These are phyloP conservation scores for Tetraodon nigroviridis DNA, from an alignment of 2,113 vertebrate genomes.

Conservation along the genomic window DNA sequence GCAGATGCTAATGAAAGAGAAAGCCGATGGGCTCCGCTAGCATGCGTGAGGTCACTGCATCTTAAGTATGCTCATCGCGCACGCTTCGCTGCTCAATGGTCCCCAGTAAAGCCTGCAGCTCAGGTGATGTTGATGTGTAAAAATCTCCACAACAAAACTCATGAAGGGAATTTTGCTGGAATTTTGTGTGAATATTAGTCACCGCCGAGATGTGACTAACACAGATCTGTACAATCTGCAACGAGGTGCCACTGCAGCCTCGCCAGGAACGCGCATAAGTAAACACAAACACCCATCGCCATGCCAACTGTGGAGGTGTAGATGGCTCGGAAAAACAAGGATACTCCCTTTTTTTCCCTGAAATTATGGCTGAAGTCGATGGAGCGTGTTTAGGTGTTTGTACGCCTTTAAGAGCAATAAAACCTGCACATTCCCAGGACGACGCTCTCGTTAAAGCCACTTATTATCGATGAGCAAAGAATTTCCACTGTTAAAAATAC, in stretches of 20 bases:
- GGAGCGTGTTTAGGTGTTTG: not conserved
- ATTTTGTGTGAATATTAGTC: conserved; percentile 12
- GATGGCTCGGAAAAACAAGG: conserved; percentile 21
- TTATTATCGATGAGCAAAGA: not conserved
- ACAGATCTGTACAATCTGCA: conserved; percentile 9
- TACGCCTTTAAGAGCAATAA: not conserved
- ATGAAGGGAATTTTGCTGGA: not conserved
- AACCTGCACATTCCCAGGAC: not conserved
- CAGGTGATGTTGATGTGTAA: not conserved
- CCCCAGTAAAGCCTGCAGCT: conserved; percentile 1
- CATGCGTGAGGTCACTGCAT: conserved; percentile 33
- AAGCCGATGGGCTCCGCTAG: conserved; percentile 43
- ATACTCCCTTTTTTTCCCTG: not conserved
- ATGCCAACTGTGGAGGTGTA: conserved; percentile 31
- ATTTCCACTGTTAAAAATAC: not conserved
- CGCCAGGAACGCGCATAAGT: conserved; percentile 16
- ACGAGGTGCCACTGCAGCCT: conserved; percentile 7
- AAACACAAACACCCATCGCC: conserved; percentile 25
- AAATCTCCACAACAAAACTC: not conserved
- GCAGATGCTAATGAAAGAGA: conserved; percentile 55
- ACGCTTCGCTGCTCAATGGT: conserved; percentile 19
- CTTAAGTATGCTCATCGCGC: conserved; percentile 22
- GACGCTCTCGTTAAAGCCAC: not conserved
- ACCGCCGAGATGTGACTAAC: conserved; percentile 10
- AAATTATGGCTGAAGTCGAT: not conserved